These are phyloP conservation scores for Agrochola litura DNA, from an alignment of 2,888 invertebrate species.

Conservation along the genomic window DNA sequence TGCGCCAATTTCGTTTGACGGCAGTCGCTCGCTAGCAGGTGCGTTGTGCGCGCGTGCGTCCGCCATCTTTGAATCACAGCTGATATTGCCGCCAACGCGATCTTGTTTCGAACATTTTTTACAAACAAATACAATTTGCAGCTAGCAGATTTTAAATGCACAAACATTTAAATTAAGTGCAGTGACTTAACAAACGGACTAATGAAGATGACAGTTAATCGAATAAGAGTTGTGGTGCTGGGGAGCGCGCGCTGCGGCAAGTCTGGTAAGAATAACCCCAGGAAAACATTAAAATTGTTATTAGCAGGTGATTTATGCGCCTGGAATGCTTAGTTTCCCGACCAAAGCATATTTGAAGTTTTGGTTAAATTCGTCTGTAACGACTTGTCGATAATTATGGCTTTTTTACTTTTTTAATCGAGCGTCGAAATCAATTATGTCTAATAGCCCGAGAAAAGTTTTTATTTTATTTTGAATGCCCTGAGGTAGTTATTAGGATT, in stretches of 20 bases:
- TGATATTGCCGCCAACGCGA: constrained; percentile 83
- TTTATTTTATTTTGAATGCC: constrained; percentile 80
- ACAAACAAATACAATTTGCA: constrained; percentile 64
- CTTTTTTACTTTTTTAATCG: constrained; percentile 72
- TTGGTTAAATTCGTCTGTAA: constrained; percentile 73
- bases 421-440: constrained; percentile 83
- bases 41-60: constrained; percentile 87
- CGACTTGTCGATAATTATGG: constrained; percentile 71
- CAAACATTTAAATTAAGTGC: constrained; percentile 72
- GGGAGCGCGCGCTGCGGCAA: constrained; percentile 94
- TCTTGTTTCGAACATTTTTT: constrained; percentile 71
- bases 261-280: constrained; percentile 91
- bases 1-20: constrained; percentile 87
- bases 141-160: constrained; percentile 72
- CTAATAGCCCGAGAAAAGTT: constrained; percentile 79
- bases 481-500: constrained; percentile 77
- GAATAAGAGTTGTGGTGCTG: constrained; percentile 94
- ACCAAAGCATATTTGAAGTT: constrained; percentile 61
- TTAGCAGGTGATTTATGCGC: constrained; percentile 69
- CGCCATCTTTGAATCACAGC: constrained; percentile 81
- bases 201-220: constrained; percentile 94
- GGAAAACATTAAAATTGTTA: constrained; percentile 68
- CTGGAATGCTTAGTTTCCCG: constrained; percentile 65
- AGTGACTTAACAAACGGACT: constrained; percentile 77
- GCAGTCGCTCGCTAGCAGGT: constrained; percentile 89